phyloP scores from a whole-genome alignment of 2,797 vertebrate species.

The Rhinatrema bivittatum region DNA sequence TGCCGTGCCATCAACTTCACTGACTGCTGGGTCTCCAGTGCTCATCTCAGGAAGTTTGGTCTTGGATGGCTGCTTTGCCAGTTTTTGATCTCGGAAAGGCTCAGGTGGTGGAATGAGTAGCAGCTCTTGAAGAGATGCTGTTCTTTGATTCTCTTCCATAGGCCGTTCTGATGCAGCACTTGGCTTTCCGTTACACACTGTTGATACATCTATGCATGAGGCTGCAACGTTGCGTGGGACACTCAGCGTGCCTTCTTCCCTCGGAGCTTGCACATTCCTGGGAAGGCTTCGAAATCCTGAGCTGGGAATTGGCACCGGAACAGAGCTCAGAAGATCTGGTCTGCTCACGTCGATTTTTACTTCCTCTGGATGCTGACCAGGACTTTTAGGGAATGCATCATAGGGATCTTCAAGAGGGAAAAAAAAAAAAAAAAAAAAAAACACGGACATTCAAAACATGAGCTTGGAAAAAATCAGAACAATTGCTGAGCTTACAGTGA shows the following conservation, averaged over 20 bases:
- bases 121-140: no score
- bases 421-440: no score
- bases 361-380: not conserved
- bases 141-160: no score
- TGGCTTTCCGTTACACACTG: not conserved
- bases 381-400: fast-evolving
- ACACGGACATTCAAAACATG: no score
- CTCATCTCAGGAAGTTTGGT: no score
- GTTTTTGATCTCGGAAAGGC: slow-evolving; percentile 41
- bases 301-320: not conserved
- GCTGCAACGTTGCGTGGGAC: not conserved
- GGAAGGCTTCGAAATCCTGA: slow-evolving; percentile 36
- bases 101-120: slow-evolving; percentile 36
- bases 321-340: not conserved
- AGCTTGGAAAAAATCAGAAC: no score
- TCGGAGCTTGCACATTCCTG: slow-evolving; percentile 17
- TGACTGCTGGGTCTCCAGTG: no score
- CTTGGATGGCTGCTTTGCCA: no score
- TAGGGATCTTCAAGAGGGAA: no score
- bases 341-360: not conserved
- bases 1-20: no score
- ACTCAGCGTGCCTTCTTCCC: no score
- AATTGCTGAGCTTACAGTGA: no score
- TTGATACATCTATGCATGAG: not conserved
- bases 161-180: not conserved